Base-by-base conservation (phyloP, 2,888 invertebrate genomes). In the Smittia aterrima region DNA sequence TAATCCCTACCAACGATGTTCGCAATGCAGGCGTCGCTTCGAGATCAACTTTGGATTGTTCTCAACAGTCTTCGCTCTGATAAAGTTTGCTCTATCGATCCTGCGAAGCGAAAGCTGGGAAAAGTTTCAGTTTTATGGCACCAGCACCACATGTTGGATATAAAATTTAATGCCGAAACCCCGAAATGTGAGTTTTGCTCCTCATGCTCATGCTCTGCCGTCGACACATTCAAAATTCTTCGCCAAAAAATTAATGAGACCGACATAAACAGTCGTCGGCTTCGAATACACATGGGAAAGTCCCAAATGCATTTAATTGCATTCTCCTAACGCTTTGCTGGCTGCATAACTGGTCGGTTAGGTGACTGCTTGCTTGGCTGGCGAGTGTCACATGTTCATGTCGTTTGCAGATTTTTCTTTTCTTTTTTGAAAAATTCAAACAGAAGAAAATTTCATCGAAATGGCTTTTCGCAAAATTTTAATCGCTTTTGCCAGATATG, bases 251-350 rank as follows among this genome's bases (percentile, higher is more conserved):
- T 70, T 70, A 70, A 54, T 70, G 70, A 70, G 54, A 70, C 53
- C 70, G 54, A 70, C 70, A 70, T 70, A 70, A 70, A 70, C 32
- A 70, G 11, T 53, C n/a, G n/a, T n/a, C 54, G 47, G 25, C 18
- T 38, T 20, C 11, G 47, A 18, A 16, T 41, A 68, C 70, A 70
- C 20, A 40, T 70, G 53, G 18, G 66, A 24, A n/a, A 47, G n/a
- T n/a, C n/a, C 70, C 53, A n/a, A 70, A 70, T 70, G 70, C 70
- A 70, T 70, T 70, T 70, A 54, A 70, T 70, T 70, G 70, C 70
- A 70, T 22, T 53, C 27, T 27, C 25, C 70, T 54, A 70, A 70
- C 54, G 70, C n/a, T 54, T 40, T 22, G 9, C 32, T 40, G 32
- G 32, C 27, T 66, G 66, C 16, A 64, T 64, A 58, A 58, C 9